phyloP scores from a whole-genome alignment of 2,888 invertebrate genomes.

The Drosophila kokeensis region DNA sequence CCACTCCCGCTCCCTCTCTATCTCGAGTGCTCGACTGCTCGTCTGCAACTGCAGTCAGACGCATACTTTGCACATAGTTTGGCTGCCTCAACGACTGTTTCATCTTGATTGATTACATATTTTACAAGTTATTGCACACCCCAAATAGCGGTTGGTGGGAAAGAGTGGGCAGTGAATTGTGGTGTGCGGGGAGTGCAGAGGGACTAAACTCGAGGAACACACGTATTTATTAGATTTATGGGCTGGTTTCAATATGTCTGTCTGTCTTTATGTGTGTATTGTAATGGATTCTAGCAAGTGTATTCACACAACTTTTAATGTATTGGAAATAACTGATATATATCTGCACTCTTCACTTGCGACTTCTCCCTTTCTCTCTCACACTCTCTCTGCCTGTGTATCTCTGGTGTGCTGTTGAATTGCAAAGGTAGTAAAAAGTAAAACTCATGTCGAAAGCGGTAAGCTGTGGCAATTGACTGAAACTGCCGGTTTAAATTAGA shows the following conservation, averaged over 20 bases:
- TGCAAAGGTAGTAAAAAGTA: constrained; percentile 73
- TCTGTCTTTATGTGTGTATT: constrained; percentile 41
- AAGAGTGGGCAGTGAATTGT: not conserved
- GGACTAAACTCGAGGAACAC: constrained; percentile 51
- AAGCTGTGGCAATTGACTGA: constrained; percentile 80
- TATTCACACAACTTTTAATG: constrained; percentile 80
- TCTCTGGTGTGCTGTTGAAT: constrained; percentile 32
- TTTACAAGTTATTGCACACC: constrained; percentile 77
- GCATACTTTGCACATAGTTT: constrained; percentile 81
- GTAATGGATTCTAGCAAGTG: constrained; percentile 75
- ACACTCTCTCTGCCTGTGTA: not conserved
- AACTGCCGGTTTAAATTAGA: constrained; percentile 80
- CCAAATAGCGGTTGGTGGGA: not conserved
- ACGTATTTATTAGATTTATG: constrained; percentile 81
- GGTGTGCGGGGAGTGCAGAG: constrained; percentile 5
- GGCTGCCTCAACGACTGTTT: constrained; percentile 81
- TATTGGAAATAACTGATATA: constrained; percentile 73
- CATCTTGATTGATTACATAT: constrained; percentile 80
- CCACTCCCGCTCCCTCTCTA: not conserved
- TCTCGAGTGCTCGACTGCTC: constrained; percentile 6
- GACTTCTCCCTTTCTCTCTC: not conserved
- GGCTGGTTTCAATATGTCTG: constrained; percentile 60
- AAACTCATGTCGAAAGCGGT: constrained; percentile 80
- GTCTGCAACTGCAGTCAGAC: constrained; percentile 78
- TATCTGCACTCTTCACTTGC: constrained; percentile 23